Evolutionary conservation across 2,113 vertebrate species (phyloP).

Genomic region (Arvicanthis niloticus): DNA sequence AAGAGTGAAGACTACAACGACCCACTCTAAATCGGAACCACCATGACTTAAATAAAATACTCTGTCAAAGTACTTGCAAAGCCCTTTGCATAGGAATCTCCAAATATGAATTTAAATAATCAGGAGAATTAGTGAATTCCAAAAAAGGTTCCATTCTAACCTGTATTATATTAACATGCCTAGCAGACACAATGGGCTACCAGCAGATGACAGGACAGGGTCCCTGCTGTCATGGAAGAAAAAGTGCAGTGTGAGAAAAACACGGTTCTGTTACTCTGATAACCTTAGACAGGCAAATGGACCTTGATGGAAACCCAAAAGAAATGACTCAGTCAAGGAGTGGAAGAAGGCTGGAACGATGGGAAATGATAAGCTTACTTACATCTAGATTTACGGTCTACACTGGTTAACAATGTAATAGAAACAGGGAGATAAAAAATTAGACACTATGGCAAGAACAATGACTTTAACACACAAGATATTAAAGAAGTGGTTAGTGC

Average conservation of each 20-base stretch:
- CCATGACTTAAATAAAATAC: conserved; percentile 19
- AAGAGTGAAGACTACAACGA: conserved; percentile 33
- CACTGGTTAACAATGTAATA: not conserved
- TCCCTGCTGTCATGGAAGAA: not conserved
- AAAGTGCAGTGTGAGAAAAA: not conserved
- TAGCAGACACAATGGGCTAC: not conserved
- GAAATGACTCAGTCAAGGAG: not conserved
- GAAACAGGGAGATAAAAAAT: not conserved
- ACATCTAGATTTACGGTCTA: not conserved
- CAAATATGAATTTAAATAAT: conserved; percentile 2
- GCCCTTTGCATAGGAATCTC: conserved; percentile 20
- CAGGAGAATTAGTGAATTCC: conserved; percentile 42
- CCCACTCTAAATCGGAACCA: conserved; percentile 1
- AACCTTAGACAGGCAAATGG: not conserved
- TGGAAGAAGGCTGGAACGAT: fast-evolving
- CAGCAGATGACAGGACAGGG: not conserved
- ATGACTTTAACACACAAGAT: not conserved
- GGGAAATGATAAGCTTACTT: not conserved
- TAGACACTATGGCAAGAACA: not conserved
- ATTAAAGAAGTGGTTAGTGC: not conserved
- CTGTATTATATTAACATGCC: not conserved
- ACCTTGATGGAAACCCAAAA: not conserved
- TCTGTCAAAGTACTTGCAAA: conserved; percentile 12
- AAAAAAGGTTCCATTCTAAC: conserved; percentile 31
- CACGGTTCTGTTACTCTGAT: not conserved